phyloP scores from a whole-genome alignment of 2,888 invertebrate genomes.

The Acrobasis repandana region DNA sequence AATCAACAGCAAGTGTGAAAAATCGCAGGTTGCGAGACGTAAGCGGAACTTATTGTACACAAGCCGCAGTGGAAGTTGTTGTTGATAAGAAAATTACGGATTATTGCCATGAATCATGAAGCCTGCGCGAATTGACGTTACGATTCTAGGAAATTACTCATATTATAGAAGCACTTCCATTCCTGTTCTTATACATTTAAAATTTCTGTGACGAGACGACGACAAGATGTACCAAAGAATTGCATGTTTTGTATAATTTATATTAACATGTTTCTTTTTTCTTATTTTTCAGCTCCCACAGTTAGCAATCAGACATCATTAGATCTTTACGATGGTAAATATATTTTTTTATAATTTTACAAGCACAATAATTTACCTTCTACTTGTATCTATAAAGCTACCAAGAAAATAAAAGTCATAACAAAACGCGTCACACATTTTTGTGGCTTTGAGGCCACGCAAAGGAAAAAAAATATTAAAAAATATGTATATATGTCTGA shows the following conservation, averaged over 20 bases:
- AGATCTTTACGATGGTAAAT: slow-evolving; percentile 84
- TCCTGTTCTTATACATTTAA: background rate
- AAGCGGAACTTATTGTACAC: slow-evolving; percentile 50
- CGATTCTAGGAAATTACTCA: background rate
- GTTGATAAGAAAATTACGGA: slow-evolving; percentile 44
- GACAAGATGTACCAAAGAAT: too few species aligned
- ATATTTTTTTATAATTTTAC: slow-evolving; percentile 8
- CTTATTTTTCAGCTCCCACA: slow-evolving; percentile 86
- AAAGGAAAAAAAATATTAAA: too few species aligned
- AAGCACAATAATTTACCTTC: background rate
- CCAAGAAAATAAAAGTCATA: too few species aligned
- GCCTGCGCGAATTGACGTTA: background rate
- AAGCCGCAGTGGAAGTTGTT: slow-evolving; percentile 36
- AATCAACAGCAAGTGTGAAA: slow-evolving; percentile 20
- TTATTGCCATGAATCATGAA: slow-evolving; percentile 7
- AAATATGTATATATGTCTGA: too few species aligned
- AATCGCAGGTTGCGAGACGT: slow-evolving; percentile 34
- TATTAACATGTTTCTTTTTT: slow-evolving; percentile 29
- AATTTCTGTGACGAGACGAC: too few species aligned
- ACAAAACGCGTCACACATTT: too few species aligned
- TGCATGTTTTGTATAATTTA: too few species aligned
- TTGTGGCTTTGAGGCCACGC: too few species aligned
- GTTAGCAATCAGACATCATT: slow-evolving; percentile 84
- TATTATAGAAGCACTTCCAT: background rate
- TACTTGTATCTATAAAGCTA: too few species aligned